Percentiles rank a stretch among this genome's conserved stretches.
These are phyloP conservation scores for Philaethria dido DNA, from an alignment of 2,888 invertebrate species.

Conservation along the genomic window DNA sequence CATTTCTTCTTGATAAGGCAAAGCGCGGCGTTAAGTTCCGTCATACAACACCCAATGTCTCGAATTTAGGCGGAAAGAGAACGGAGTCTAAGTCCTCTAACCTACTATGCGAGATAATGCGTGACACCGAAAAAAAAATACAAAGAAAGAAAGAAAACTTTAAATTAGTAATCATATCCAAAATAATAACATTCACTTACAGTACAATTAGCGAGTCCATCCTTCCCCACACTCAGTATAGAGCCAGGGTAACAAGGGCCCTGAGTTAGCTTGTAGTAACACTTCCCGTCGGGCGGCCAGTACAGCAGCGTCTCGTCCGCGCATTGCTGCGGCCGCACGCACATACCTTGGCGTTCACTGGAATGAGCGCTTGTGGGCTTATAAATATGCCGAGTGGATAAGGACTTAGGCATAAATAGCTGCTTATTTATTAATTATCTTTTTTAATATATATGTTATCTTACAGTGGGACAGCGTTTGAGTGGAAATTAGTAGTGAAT, in stretches of 20 bases:
- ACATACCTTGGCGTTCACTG: conserved; percentile 87
- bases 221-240: conserved; percentile 84
- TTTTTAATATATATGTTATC: too few species aligned
- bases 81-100: too few species aligned
- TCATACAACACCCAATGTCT: too few species aligned
- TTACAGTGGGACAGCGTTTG: too few species aligned
- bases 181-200: conserved; percentile 55
- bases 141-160: too few species aligned
- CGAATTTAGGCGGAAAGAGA: too few species aligned
- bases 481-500: too few species aligned
- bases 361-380: conserved; percentile 30
- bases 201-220: conserved; percentile 87
- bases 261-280: conserved; percentile 87
- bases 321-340: conserved; percentile 87
- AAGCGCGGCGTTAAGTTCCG: too few species aligned
- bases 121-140: too few species aligned
- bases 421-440: neutral
- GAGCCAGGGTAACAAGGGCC: conserved; percentile 92
- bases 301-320: conserved; percentile 86
- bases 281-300: conserved; percentile 91
- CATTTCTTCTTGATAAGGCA: too few species aligned
- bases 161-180: too few species aligned
- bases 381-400: neutral
- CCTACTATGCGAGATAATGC: too few species aligned
- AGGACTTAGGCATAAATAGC: neutral